These are phyloP conservation scores for Zaprionus bogoriensis DNA, from an alignment of 2,888 invertebrate genomes.

Conservation along the genomic window DNA sequence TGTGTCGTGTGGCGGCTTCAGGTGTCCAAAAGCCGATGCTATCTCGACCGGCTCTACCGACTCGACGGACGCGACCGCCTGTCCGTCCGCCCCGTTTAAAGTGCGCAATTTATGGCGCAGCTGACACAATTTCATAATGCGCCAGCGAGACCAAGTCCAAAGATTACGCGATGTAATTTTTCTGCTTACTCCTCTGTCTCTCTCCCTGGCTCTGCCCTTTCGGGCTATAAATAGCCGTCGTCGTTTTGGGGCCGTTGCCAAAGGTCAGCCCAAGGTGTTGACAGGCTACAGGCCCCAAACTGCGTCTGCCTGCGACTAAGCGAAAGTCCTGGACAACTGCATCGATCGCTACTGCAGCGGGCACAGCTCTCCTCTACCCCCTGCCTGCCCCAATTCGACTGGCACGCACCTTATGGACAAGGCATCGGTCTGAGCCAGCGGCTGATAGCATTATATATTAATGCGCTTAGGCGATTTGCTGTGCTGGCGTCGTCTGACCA, in stretches of 20 bases:
- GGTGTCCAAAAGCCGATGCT: conserved; percentile 30
- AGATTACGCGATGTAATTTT: conserved; percentile 40
- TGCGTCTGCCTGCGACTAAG: conserved; percentile 24
- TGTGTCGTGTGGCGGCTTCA: conserved; percentile 7
- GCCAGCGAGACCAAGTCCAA: conserved; percentile 42
- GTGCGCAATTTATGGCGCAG: conserved; percentile 69
- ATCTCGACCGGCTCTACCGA: too few species aligned
- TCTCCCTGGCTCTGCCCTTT: neutral
- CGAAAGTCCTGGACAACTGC: conserved; percentile 64
- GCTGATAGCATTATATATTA: conserved; percentile 72
- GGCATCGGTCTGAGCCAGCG: conserved; percentile 44
- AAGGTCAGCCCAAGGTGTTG: conserved; percentile 53
- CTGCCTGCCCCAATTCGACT: neutral
- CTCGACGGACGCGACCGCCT: too few species aligned
- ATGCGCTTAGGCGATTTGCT: conserved; percentile 65
- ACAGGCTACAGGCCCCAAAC: conserved; percentile 29
- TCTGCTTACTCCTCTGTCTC: neutral
- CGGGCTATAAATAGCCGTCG: conserved; percentile 45
- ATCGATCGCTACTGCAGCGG: conserved; percentile 53
- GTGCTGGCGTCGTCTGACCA: conserved; percentile 32
- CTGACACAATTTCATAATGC: conserved; percentile 77
- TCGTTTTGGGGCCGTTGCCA: conserved; percentile 7
- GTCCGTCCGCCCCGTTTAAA: conserved; percentile 51
- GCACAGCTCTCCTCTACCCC: too few species aligned
- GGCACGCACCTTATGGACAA: conserved; percentile 38